Evolutionary conservation across 2,888 invertebrate genomes (phyloP).

Genomic region (Leptopterna dolabrata): DNA sequence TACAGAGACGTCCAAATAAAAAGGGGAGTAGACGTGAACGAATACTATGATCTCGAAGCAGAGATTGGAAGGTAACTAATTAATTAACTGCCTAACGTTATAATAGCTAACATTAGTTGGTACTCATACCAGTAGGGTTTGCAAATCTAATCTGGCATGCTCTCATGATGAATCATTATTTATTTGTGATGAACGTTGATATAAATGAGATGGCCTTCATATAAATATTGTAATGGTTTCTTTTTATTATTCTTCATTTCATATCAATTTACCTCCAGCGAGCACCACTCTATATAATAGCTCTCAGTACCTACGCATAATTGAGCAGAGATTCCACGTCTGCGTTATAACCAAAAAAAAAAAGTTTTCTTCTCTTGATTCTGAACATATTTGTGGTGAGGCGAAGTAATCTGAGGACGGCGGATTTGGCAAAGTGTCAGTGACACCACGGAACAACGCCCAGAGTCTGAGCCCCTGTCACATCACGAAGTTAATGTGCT

Average conservation of each 20-base stretch:
- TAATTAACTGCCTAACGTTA: neutral
- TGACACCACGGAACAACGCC: neutral
- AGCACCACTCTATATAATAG: too few relatives aligned
- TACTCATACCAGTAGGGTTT: neutral
- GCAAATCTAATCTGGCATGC: neutral
- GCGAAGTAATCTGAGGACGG: neutral
- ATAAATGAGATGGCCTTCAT: too few relatives aligned
- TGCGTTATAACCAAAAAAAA: neutral
- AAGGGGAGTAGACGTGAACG: constrained; percentile 86
- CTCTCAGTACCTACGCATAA: neutral
- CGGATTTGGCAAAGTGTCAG: neutral
- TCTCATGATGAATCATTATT: too few relatives aligned
- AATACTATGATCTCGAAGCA: constrained; percentile 85
- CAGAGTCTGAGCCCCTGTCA: neutral
- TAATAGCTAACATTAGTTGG: neutral
- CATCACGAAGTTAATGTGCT: neutral
- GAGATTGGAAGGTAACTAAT: constrained; percentile 90
- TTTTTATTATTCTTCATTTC: too few relatives aligned
- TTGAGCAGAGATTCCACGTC: neutral
- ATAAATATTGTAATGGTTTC: too few relatives aligned
- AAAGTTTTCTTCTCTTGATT: neutral
- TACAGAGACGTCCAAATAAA: constrained; percentile 87
- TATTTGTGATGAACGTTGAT: too few relatives aligned
- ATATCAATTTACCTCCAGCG: too few relatives aligned
- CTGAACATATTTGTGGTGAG: neutral